Conservation (phyloP, 2,113 vertebrate genomes). For the Labeo rohita region DNA sequence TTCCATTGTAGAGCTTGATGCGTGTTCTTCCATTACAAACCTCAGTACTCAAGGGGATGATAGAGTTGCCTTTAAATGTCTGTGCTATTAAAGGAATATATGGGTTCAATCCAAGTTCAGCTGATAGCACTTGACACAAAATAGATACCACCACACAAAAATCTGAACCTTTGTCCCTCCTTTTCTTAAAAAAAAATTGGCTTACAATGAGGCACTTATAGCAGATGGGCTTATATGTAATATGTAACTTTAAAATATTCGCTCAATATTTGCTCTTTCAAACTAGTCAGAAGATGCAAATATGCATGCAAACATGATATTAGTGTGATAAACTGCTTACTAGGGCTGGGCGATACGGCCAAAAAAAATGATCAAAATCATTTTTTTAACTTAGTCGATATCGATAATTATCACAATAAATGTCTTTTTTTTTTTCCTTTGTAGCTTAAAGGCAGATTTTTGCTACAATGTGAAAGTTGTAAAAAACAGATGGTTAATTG, state of each 20-base stretch:
- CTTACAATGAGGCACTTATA: neutral
- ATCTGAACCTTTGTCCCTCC: neutral
- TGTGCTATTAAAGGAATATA: neutral
- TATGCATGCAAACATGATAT: neutral
- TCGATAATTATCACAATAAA: too few relatives aligned
- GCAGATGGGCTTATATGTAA: neutral
- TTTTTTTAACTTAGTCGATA: too few relatives aligned
- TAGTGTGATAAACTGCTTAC: neutral
- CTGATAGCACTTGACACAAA: neutral
- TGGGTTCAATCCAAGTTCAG: neutral
- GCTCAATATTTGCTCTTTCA: too few relatives aligned
- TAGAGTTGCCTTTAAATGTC: neutral
- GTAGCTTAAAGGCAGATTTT: too few relatives aligned
- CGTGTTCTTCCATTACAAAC: neutral
- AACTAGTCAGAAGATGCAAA: neutral
- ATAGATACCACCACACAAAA: neutral
- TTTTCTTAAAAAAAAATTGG: neutral
- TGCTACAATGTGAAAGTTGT: too few relatives aligned
- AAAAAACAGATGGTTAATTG: too few relatives aligned
- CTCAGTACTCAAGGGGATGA: neutral
- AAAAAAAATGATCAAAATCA: too few relatives aligned
- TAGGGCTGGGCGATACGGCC: too few relatives aligned
- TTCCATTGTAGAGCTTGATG: neutral
- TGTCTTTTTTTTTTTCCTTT: too few relatives aligned
- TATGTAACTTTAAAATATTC: too few relatives aligned